Base-by-base conservation (phyloP, 1,140 invertebrate species). In the Thalassaphorura encarpata region DNA sequence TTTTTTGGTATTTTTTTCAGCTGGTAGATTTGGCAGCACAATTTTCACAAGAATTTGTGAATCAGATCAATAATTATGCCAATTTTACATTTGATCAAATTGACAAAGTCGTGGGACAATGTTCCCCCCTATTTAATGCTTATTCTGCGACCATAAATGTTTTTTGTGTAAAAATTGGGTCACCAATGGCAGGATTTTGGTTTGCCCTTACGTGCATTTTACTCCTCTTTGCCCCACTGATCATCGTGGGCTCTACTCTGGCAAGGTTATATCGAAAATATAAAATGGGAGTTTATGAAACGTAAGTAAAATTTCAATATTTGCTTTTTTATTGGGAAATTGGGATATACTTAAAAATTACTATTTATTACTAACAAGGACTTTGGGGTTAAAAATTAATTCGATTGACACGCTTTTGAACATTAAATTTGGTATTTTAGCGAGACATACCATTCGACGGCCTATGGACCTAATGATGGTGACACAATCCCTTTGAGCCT, bases 381-480 rank as follows among this genome's bases (percentile, higher is more conserved):
- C n/a, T n/a, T n/a, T n/a, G n/a, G n/a, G n/a, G n/a, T n/a, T n/a
- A n/a, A n/a, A n/a, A n/a, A n/a, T n/a, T n/a, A n/a, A n/a, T n/a
- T n/a, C n/a, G n/a, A n/a, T n/a, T n/a, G n/a, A n/a, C n/a, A n/a
- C n/a, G n/a, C n/a, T n/a, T n/a, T n/a, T n/a, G n/a, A n/a, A n/a
- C n/a, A n/a, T n/a, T n/a, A n/a, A n/a, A n/a, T n/a, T n/a, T n/a
- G n/a, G n/a, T n/a, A n/a, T n/a, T n/a, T n/a, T 56, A 63, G 61
- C 54, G 61, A 58, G 40, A 59, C 61, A 31, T 63, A 63, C 54
- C 59, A 63, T 56, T 51, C 57, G 45, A 55, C 45, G 23, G 61
- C 56, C 43, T 63, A 63, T 48, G 58, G 58, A 39, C n/a, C n/a
- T n/a, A n/a, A n/a, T n/a, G 61, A 63, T 49, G 61, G 56, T 45